Base-by-base conservation (phyloP, 2,888 invertebrate species). In the Acrobasis consociella region DNA sequence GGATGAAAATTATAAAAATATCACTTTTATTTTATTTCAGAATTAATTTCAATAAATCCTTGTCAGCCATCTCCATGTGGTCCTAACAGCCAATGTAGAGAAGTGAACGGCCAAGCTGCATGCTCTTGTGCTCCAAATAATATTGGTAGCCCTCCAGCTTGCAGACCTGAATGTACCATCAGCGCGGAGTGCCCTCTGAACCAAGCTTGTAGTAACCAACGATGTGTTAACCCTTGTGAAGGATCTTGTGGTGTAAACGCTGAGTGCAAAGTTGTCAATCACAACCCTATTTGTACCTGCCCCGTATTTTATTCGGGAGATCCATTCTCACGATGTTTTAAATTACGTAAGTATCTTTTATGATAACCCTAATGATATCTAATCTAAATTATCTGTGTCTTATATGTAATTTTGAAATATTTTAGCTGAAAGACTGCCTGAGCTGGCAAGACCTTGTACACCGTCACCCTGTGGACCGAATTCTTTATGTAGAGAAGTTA, bases 391-490 rank as follows among this genome's bases (percentile, higher is more conserved):
- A 42, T 42, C 13, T 42, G 1, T 42, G 10, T 2, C 13, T 42
- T 42, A 11, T 42, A 42, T 11, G 3, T 42, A 42, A 37, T 62
- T 53, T 51, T 1, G 51, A 55, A 56, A 51, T 46, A 60, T 17
- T 63, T 62, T 84, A 94, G 94, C 93, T 69, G 93, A 93, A 77
- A 89, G 86, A 63, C 75, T 89, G 66, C 86, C 91, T 64, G 83
- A 91, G 60, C 86, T 89, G 38, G 82, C 91, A 64, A 94, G 96
- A 74, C 95, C 96, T 2, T 97, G 97, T 74, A 93, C 93, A 62
- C 96, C 96, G 58, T 95, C 96, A 52, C 97, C 97, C 5, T 97
- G 97, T 78, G 97, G 97, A 11, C 95, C 96, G 0, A 95, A 96
- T 77, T 94, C 96, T 0, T 93, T 95, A 72, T 97, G 97, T 77